These are phyloP conservation scores for Lophochroa leadbeateri DNA, from an alignment of 2,113 vertebrate species.

Conservation along the genomic window DNA sequence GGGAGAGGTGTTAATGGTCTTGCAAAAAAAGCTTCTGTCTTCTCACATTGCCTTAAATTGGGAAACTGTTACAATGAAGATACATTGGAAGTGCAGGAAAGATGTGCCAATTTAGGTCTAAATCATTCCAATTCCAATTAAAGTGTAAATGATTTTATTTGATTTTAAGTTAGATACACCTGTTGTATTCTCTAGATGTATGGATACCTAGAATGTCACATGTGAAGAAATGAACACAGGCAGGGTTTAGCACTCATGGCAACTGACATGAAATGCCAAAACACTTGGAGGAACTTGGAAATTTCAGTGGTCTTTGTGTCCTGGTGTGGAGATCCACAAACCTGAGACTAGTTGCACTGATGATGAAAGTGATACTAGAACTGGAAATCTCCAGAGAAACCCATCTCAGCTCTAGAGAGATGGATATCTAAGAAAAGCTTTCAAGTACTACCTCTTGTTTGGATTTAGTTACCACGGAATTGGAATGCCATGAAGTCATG, in stretches of 20 bases:
- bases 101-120: background rate
- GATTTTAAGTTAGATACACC: background rate
- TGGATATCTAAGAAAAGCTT: background rate
- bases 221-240: background rate
- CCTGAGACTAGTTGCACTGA: background rate
- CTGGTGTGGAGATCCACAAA: background rate
- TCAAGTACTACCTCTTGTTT: background rate
- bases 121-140: background rate
- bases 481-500: background rate
- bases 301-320: background rate
- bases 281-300: background rate
- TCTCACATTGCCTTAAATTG: background rate
- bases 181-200: background rate
- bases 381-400: background rate
- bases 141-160: background rate
- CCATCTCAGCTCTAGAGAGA: background rate
- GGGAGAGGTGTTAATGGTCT: background rate
- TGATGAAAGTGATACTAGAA: background rate
- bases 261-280: background rate
- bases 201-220: background rate
- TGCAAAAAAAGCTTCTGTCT: background rate
- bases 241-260: background rate
- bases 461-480: background rate
- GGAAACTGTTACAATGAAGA: background rate
- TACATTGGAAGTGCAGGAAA: background rate